Evolutionary conservation across 2,888 invertebrate genomes (phyloP), one percentile per base, ranked within the genome.

Genomic region (Lithodes maja): DNA sequence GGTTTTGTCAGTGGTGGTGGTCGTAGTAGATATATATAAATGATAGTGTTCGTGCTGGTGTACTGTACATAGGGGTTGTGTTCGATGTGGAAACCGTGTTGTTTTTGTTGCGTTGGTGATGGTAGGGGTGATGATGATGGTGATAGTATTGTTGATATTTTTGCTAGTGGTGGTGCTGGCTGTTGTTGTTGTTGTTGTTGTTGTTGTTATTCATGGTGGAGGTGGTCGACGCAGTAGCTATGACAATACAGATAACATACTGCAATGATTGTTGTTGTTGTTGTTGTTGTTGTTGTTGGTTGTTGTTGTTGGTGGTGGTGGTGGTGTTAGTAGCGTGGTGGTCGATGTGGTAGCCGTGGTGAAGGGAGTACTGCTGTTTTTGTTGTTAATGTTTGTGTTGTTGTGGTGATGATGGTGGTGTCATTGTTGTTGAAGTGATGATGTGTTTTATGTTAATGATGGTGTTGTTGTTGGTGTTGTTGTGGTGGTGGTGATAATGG

Each of bases 91-190:
- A 33, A 33, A 33, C 33, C 33, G 33, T 33, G 50, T 49, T 7
- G 15, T 49, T 7, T 7, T 78, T 7, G 50, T 78, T 33, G 33
- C 49, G 49, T 5, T 49, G 78, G 78, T 50, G 17, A 50, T 78
- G 52, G 50, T 49, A 3, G 33, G 9, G 49, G 9, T 53, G n/a
- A 55, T 54, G 7, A 17, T 80, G 52, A 55, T 54, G 54, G 54
- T 53, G 7, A 52, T 54, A n/a, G 80, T 80, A 54, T 15, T 80
- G 15, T 53, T n/a, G 33, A 55, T 55, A n/a, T 53, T 53, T 3
- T 53, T 54, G 3, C 54, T 54, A 53, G 80, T 80, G 33, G 80
- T 55, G 9, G 54, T 80, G 33, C 9, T 80, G 33, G 80, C 54
- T 15, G 9, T 54, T 15, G 74, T 74, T 12, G 74, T 74, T 12